Evolutionary conservation across 2,113 vertebrate species (phyloP).

Genomic region (Mesitornis unicolor): DNA sequence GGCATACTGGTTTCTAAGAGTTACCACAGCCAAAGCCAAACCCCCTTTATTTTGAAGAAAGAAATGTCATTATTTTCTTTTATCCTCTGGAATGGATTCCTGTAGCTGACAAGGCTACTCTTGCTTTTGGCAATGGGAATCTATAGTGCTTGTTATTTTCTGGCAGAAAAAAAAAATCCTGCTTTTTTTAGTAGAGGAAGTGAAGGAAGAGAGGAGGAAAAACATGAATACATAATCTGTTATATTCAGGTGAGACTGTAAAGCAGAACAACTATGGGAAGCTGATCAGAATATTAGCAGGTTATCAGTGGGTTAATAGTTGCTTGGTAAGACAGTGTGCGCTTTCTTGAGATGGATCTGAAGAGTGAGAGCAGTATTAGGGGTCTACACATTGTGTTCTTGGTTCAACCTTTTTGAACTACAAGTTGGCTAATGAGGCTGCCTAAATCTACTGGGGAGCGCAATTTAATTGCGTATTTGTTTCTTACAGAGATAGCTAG

Average conservation of each 20-base stretch:
- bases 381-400: not conserved
- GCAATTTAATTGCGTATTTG: not conserved
- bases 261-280: not conserved
- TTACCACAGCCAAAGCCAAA: not conserved
- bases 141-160: not conserved
- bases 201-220: not conserved
- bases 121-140: not conserved
- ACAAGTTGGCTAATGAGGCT: not conserved
- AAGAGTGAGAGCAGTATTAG: not conserved
- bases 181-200: not conserved
- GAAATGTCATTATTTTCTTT: not conserved
- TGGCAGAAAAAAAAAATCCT: not conserved
- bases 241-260: not conserved
- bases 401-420: not conserved
- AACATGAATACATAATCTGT: not conserved
- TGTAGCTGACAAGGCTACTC: rapidly evolving
- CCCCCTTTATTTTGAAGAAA: not conserved
- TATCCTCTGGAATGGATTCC: not conserved
- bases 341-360: not conserved
- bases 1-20: not conserved
- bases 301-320: not conserved
- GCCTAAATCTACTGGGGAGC: not conserved
- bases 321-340: not conserved
- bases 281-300: not conserved
- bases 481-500: not conserved